These are phyloP conservation scores for Crossocerus cetratus DNA, from an alignment of 2,888 invertebrate species.

Conservation along the genomic window DNA sequence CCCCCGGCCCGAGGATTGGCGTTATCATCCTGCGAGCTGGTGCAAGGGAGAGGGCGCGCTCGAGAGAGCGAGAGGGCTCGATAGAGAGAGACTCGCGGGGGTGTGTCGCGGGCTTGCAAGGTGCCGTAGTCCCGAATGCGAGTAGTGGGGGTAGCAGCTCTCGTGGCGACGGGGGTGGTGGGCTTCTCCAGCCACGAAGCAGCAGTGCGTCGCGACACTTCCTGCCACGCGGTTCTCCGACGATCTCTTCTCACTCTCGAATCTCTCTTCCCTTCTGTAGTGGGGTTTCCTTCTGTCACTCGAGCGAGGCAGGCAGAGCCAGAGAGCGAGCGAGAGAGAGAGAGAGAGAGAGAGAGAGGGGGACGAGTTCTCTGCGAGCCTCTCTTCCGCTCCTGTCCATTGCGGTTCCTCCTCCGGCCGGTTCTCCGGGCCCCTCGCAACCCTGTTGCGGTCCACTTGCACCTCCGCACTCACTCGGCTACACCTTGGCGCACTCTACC, in stretches of 20 bases:
- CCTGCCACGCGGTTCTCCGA: constrained; percentile 70
- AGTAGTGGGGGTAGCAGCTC: constrained; percentile 28
- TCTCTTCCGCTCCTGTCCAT: constrained; percentile 7
- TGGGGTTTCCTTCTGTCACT: constrained; percentile 3
- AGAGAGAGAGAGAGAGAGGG: no score
- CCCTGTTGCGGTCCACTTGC: not conserved
- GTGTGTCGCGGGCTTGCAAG: constrained; percentile 6
- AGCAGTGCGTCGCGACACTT: constrained; percentile 75
- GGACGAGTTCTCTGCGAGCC: constrained; percentile 4
- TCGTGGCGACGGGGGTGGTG: constrained; percentile 38
- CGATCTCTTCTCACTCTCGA: constrained; percentile 40
- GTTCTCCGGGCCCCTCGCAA: not conserved
- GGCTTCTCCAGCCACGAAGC: constrained; percentile 64
- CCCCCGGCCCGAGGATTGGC: not conserved
- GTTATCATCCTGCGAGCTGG: not conserved
- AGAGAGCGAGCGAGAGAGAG: no score
- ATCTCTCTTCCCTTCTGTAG: constrained; percentile 24
- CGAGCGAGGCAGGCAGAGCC: no score
- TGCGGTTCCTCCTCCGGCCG: not conserved
- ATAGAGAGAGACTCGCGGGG: not conserved
- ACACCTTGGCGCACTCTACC: not conserved
- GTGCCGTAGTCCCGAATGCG: constrained; percentile 25
- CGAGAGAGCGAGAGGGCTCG: not conserved
- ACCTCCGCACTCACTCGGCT: not conserved
- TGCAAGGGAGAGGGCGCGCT: no score